Base-by-base conservation (phyloP, 1,140 invertebrate species). In the Cydia amplana region DNA sequence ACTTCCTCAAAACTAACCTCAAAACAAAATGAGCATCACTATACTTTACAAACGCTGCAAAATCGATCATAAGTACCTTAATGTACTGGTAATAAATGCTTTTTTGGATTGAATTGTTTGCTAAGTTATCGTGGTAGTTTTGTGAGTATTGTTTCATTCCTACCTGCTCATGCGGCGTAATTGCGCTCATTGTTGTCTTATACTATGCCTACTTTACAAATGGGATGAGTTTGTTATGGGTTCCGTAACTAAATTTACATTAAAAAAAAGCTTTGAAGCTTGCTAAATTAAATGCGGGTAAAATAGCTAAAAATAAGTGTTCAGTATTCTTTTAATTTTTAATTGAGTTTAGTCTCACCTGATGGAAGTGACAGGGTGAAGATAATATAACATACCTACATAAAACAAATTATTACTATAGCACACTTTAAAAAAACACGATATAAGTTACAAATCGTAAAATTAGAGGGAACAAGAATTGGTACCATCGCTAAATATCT, bases 171-270 rank as follows among this genome's bases (percentile, higher is more conserved):
- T n/a, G 32, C 20, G 65, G 14, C 12, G 65, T 70, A 70, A 70
- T 70, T 70, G 65, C 65, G n/a, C 65, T 70, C 36, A 70, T 70
- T 70, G 65, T 70, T 70, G 65, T 70, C 36, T 70, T 70, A 20
- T 1, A 20, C 65, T n/a, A n/a, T n/a, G n/a, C 36, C 16, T 67
- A 18, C 65, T 43, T n/a, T 70, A 18, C 65, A 36, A n/a, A 1
- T 36, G 16, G 65, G 25, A 6, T 18, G 5, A 36, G 65, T 36
- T 36, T 32, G 16, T 67, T 70, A 10, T 20, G 65, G 65, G 65
- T 70, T 70, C 65, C 32, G 32, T 36, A 36, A 18, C 25, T 67
- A 70, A 18, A 20, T 10, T 60, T 23, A 60, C 55, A 10, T 7
- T 23, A 12, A 60, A 60, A 60, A 60, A 0, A 60, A 12, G 55